Conservation (phyloP, 2,888 invertebrate species). For the Patella pellucida region DNA sequence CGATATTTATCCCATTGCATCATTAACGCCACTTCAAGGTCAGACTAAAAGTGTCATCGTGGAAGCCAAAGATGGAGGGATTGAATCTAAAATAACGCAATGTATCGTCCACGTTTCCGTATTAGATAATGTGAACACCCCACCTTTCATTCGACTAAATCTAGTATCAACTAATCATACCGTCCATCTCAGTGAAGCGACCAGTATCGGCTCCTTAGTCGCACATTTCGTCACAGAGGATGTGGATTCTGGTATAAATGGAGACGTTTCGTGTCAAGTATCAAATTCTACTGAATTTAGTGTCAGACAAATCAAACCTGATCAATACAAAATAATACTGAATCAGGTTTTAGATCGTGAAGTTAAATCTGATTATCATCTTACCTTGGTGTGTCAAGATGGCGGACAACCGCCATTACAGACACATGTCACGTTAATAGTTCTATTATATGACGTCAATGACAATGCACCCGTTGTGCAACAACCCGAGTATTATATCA, state of each 20-base stretch:
- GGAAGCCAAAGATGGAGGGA: neutral
- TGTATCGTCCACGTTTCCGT: neutral
- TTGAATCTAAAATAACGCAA: neutral
- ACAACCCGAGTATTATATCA: neutral
- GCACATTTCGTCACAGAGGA: neutral
- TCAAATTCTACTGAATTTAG: neutral
- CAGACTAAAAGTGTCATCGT: neutral
- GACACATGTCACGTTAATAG: neutral
- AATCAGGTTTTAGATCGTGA: neutral
- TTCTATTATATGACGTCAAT: neutral
- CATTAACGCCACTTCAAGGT: neutral
- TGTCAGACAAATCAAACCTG: neutral
- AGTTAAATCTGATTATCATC: neutral
- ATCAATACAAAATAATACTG: neutral
- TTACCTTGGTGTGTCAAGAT: neutral
- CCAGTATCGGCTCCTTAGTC: neutral
- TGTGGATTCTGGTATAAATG: neutral
- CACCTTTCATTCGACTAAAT: neutral
- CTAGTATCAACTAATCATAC: neutral
- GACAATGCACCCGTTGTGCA: neutral
- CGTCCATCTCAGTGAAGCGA: neutral
- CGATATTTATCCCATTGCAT: neutral
- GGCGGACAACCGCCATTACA: slow-evolving; percentile 3
- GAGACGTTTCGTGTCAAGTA: neutral
- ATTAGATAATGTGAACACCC: neutral